Evolutionary conservation across 2,888 invertebrate species (phyloP), one percentile per base, ranked within the genome.

Genomic region (Malacosoma neustria): DNA sequence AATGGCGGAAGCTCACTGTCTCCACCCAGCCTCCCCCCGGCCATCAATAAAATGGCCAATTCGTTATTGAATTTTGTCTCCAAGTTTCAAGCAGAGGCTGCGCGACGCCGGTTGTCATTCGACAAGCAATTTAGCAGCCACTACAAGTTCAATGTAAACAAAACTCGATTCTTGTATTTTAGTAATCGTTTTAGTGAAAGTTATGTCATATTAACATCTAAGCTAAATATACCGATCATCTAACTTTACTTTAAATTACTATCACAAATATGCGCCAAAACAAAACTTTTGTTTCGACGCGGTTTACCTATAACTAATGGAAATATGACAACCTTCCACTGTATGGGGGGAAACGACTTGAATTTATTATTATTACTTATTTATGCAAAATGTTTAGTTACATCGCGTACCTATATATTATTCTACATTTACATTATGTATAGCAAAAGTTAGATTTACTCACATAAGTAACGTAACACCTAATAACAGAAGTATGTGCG

Each of bases 31-130:
- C 77, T 77, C 73, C 77, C 82, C 79, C 82, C 79, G 63, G 75
- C 76, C 82, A 82, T 86, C 85, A 82, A 86, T 86, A 87, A 87
- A 87, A 87, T 87, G 87, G 85, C 86, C 82, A 86, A 84, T 80
- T 84, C 84, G 75, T 74, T 85, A 84, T 82, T 81, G 85, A 81
- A 82, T 84, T 85, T 84, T 81, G 74, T 80, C 67, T 66, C 64
- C 63, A 80, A 81, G 72, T 75, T 75, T 71, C 63, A 64, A 56
- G 63, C 58, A 57, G 74, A 75, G 69, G 82, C 73, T 81, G 79
- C 80, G 80, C 77, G 77, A 71, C 70, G 84, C 80, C 82, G 82
- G 82, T 76, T 72, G 72, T 69, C 74, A 72, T 65, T 64, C 57
- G 68, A 71, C 65, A 62, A 73, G 66, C 71, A 73, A 74, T 72